These are phyloP conservation scores for Cephalopholis sonnerati DNA, from an alignment of 2,113 vertebrate genomes.

Conservation along the genomic window DNA sequence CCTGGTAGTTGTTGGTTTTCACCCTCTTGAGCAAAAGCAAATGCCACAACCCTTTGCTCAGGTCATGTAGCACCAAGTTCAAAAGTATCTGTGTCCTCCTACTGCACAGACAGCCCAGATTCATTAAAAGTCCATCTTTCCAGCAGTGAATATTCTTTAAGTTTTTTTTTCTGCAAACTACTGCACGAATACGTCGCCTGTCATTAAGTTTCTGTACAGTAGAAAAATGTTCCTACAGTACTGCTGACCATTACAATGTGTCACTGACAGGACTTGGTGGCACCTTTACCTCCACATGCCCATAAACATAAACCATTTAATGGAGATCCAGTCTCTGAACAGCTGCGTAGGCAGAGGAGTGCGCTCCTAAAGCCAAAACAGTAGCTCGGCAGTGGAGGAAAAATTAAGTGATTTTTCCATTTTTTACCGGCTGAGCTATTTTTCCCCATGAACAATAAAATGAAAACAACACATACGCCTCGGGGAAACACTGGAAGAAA, in stretches of 20 bases:
- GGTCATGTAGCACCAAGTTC: too few species aligned
- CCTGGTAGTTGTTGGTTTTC: too few species aligned
- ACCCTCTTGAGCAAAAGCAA: too few species aligned
- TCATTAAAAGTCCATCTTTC: too few species aligned
- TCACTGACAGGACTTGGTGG: slow-evolving; percentile 44
- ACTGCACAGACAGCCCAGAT: too few species aligned
- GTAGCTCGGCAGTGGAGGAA: slow-evolving; percentile 65
- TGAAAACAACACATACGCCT: slow-evolving; percentile 61
- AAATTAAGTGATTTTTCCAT: slow-evolving; percentile 70
- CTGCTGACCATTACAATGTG: slow-evolving; percentile 32
- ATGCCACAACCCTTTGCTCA: too few species aligned
- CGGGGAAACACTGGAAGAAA: slow-evolving; percentile 65
- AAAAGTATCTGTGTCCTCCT: too few species aligned
- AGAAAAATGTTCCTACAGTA: slow-evolving; percentile 33
- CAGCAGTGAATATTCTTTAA: too few species aligned
- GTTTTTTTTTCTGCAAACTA: slow-evolving; percentile 16
- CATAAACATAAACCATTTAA: slow-evolving; percentile 58
- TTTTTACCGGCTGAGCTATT: slow-evolving; percentile 62
- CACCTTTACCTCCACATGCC: slow-evolving; percentile 57
- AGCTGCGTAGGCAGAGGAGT: slow-evolving; percentile 38
- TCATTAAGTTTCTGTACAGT: slow-evolving; percentile 31
- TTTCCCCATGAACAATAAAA: slow-evolving; percentile 68
- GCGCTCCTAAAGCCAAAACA: slow-evolving; percentile 72
- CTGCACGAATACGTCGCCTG: slow-evolving; percentile 60
- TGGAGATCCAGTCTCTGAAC: slow-evolving; percentile 36